Conservation (phyloP, 37 sponge, comb jelly and placozoan species). For the Cliona cf. orientalis region DNA sequence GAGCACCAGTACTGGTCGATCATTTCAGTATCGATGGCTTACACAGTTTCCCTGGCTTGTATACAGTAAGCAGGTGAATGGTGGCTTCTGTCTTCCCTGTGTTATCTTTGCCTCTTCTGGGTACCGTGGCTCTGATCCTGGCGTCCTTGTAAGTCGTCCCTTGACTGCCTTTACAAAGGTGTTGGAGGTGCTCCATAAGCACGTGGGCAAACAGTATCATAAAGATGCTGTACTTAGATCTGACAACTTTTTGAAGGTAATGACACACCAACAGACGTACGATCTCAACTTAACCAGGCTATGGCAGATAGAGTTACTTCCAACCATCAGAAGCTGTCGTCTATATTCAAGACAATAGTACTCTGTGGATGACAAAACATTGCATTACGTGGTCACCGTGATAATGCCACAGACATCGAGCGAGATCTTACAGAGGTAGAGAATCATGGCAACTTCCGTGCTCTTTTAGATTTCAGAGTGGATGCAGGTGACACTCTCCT, state of each 20-base stretch:
- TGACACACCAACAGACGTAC: slow-evolving; percentile 21
- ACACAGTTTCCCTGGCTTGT: slow-evolving; percentile 7
- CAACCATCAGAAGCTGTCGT: slow-evolving; percentile 40
- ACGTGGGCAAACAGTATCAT: slow-evolving; percentile 47
- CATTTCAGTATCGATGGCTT: slow-evolving; percentile 35
- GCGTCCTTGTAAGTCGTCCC: slow-evolving; percentile 45
- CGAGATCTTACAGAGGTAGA: not conserved
- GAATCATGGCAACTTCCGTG: slow-evolving; percentile 31
- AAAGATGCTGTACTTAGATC: slow-evolving; percentile 40
- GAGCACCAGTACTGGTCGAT: not conserved
- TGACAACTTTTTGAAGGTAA: slow-evolving; percentile 23
- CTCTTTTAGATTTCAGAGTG: slow-evolving; percentile 20
- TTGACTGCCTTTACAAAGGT: slow-evolving; percentile 40
- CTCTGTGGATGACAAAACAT: slow-evolving; percentile 45
- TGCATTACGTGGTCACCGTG: slow-evolving; percentile 40
- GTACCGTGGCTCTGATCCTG: slow-evolving; percentile 1
- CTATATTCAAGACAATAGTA: slow-evolving; percentile 45
- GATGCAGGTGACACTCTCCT: slow-evolving; percentile 37
- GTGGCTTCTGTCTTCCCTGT: slow-evolving; percentile 47
- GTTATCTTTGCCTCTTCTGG: slow-evolving; percentile 55
- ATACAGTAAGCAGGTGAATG: slow-evolving; percentile 47
- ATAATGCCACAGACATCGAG: slow-evolving; percentile 21
- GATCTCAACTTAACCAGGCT: not conserved
- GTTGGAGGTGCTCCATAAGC: slow-evolving; percentile 19
- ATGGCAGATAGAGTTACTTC: slow-evolving; percentile 5